phyloP scores from a whole-genome alignment of 2,113 vertebrate genomes.

The Abramis brama region DNA sequence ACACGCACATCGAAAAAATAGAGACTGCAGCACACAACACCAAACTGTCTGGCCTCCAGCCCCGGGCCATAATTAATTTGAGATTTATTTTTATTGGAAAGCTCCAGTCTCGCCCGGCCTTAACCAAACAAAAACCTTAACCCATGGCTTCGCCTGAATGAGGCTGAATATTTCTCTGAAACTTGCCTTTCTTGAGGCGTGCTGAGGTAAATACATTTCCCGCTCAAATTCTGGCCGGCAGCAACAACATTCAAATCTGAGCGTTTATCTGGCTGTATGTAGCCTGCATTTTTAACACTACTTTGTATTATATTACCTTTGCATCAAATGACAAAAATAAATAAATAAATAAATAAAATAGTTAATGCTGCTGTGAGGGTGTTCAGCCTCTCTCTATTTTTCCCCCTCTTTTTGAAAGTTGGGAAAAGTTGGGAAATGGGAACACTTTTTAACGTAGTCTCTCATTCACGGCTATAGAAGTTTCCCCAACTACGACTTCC shows the following conservation, averaged over 20 bases:
- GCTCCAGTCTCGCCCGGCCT: conserved; percentile 94
- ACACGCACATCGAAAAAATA: conserved; percentile 75
- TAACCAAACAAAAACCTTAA: conserved; percentile 96
- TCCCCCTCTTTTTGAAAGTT: no score
- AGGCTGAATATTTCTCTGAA: conserved; percentile 87
- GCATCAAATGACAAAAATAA: no score
- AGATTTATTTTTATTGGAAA: conserved; percentile 99
- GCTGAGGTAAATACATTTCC: conserved; percentile 76
- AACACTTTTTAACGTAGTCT: no score
- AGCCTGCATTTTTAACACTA: no score
- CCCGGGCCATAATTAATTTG: conserved; percentile 99
- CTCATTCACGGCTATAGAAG: no score
- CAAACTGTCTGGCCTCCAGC: conserved; percentile 92
- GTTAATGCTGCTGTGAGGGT: no score
- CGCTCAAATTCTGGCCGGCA: conserved; percentile 82
- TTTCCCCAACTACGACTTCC: no score
- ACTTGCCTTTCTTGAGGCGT: conserved; percentile 80
- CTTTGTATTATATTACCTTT: no score
- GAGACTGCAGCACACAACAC: conserved; percentile 86
- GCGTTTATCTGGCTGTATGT: neutral
- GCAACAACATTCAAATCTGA: neutral
- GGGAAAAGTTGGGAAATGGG: no score
- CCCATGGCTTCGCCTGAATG: conserved; percentile 90
- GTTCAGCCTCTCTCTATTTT: no score
- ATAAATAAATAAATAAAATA: no score